A percentile compares a stretch with the other conserved stretches of the same genome.
Evolutionary conservation across 1,140 invertebrate species (phyloP).

Genomic region (Aphidius gifuensis): DNA sequence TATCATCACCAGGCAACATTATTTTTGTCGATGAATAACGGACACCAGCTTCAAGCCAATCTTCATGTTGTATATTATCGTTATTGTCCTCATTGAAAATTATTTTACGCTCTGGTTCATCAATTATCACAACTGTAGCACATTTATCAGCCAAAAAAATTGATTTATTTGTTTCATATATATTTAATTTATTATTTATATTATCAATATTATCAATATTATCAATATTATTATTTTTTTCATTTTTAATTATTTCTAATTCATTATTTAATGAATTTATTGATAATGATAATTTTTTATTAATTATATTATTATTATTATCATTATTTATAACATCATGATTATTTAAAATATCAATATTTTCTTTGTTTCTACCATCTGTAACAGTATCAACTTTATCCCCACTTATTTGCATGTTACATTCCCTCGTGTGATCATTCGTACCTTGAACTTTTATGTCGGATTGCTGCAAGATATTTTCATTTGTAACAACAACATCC

Average conservation of each 20-base stretch:
- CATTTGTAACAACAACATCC: constrained; percentile 5
- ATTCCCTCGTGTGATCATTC: not conserved
- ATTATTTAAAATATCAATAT: not conserved
- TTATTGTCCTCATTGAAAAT: constrained; percentile 33
- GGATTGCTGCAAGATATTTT: not conserved
- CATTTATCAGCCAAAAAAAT: constrained; percentile 31
- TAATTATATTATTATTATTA: not conserved
- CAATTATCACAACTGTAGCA: constrained; percentile 46
- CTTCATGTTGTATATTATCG: constrained; percentile 48
- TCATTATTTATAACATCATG: not conserved
- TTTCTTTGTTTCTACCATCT: not conserved
- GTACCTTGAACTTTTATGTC: constrained; percentile 1
- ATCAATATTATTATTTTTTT: constrained; percentile 20
- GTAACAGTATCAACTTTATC: too few species aligned
- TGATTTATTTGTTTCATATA: constrained; percentile 1
- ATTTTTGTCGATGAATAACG: constrained; percentile 52
- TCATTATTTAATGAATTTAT: constrained; percentile 5
- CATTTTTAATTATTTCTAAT: constrained; percentile 25
- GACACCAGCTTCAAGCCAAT: constrained; percentile 52
- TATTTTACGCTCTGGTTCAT: constrained; percentile 38
- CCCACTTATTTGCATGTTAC: not conserved
- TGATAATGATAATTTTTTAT: not conserved
- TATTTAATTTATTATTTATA: constrained; percentile 1
- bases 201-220: not conserved
- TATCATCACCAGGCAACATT: constrained; percentile 42